phyloP scores from a whole-genome alignment of 2,888 invertebrate genomes.

The Drosophila ezoana region DNA sequence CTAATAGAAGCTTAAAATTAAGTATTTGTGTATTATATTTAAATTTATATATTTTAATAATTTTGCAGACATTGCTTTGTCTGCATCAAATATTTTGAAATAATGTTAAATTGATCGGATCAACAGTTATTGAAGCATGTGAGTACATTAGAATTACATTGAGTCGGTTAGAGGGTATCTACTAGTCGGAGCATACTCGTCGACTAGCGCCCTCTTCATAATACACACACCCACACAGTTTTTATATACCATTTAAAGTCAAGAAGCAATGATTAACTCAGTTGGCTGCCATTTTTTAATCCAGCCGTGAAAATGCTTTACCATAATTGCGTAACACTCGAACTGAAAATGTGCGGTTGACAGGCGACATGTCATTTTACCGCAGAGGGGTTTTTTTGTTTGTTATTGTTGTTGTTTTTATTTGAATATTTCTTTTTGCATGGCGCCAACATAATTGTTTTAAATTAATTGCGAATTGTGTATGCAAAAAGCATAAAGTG shows the following conservation, averaged over 20 bases:
- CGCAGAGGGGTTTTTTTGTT: slow-evolving; percentile 47
- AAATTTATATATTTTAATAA: too few species aligned
- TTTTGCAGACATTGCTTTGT: too few species aligned
- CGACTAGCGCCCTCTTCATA: too few species aligned
- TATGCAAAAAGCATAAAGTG: slow-evolving; percentile 76
- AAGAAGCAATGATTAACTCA: slow-evolving; percentile 45
- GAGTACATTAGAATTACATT: too few species aligned
- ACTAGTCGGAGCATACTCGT: too few species aligned
- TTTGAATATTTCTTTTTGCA: slow-evolving; percentile 42
- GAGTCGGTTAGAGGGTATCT: too few species aligned
- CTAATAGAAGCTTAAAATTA: too few species aligned
- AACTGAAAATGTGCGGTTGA: slow-evolving; percentile 71
- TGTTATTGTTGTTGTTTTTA: slow-evolving; percentile 14
- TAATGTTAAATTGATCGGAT: not conserved
- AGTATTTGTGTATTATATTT: too few species aligned
- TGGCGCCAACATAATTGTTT: slow-evolving; percentile 70
- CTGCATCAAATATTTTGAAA: too few species aligned
- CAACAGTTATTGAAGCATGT: not conserved
- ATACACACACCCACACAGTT: not conserved
- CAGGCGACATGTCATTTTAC: slow-evolving; percentile 79
- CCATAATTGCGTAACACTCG: slow-evolving; percentile 72
- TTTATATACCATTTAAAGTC: slow-evolving; percentile 17
- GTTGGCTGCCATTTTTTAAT: slow-evolving; percentile 35
- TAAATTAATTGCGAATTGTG: slow-evolving; percentile 77
- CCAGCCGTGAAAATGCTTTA: slow-evolving; percentile 46